Conservation (phyloP, 2,888 invertebrate genomes). For the Tuta absoluta region DNA sequence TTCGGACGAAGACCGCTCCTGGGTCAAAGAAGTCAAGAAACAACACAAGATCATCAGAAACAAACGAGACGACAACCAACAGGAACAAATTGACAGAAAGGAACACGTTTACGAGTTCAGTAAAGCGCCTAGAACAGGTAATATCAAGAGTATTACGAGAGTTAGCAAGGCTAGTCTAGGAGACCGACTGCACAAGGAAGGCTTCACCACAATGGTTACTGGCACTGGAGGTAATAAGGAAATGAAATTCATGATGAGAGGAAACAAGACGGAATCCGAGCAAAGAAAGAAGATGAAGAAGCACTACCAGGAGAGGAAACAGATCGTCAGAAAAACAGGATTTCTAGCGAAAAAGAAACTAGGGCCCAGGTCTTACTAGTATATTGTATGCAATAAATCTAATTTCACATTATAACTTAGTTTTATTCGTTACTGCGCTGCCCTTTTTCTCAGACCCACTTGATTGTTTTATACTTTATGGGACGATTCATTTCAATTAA, state of each 20-base stretch:
- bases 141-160: constrained; percentile 73
- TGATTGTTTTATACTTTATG: neutral
- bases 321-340: constrained; percentile 78
- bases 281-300: constrained; percentile 83
- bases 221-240: constrained; percentile 87
- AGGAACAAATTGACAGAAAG: constrained; percentile 41
- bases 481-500: neutral
- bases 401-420: constrained; percentile 15
- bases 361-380: constrained; percentile 35
- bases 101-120: constrained; percentile 55
- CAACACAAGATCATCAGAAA: constrained; percentile 84
- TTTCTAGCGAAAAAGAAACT: constrained; percentile 64
- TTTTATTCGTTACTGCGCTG: neutral
- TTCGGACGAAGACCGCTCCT: constrained; percentile 91
- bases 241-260: constrained; percentile 87
- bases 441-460: neutral
- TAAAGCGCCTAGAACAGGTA: constrained; percentile 79
- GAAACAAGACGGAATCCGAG: constrained; percentile 77
- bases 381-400: neutral
- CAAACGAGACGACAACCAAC: constrained; percentile 56
- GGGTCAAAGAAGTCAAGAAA: constrained; percentile 90
- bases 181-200: constrained; percentile 85
- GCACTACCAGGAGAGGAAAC: constrained; percentile 86
- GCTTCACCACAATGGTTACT: constrained; percentile 69
- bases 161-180: constrained; percentile 85